These are phyloP conservation scores for Adelges cooleyi DNA, from an alignment of 1,140 invertebrate species.

Conservation along the genomic window DNA sequence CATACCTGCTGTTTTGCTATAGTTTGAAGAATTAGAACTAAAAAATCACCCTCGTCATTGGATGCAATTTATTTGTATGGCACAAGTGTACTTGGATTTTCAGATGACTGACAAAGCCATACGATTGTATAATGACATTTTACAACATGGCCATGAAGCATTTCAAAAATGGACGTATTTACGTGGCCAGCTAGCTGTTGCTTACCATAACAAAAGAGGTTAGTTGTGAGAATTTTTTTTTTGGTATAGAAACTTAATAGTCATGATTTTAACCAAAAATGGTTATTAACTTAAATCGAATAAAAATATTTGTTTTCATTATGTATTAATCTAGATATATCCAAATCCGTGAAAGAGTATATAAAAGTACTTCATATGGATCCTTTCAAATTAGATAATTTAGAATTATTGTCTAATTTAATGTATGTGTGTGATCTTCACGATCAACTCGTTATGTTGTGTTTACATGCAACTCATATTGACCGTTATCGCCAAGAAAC, in stretches of 20 bases:
- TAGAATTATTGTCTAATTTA: slow-evolving; percentile 92
- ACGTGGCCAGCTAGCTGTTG: slow-evolving; percentile 84
- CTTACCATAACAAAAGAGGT: slow-evolving; percentile 85
- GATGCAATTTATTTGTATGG: slow-evolving; percentile 88
- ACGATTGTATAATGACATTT: slow-evolving; percentile 62
- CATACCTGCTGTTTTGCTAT: background rate
- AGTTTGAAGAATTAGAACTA: slow-evolving; percentile 45
- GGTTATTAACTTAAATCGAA: too few relatives aligned
- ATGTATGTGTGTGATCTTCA: slow-evolving; percentile 88
- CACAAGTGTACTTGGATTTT: slow-evolving; percentile 79
- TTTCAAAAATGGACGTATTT: slow-evolving; percentile 81
- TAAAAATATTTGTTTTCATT: too few relatives aligned
- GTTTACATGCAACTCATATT: slow-evolving; percentile 82
- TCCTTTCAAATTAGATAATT: slow-evolving; percentile 85
- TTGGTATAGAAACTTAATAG: too few relatives aligned
- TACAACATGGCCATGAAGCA: slow-evolving; percentile 42
- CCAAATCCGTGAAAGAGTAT: slow-evolving; percentile 75
- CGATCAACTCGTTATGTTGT: slow-evolving; percentile 82
- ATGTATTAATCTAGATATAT: slow-evolving; percentile 57
- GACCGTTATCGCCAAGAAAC: slow-evolving; percentile 98
- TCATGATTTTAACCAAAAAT: too few relatives aligned
- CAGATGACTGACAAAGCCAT: slow-evolving; percentile 83
- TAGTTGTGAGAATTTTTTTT: slow-evolving; percentile 31
- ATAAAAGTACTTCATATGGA: slow-evolving; percentile 67
- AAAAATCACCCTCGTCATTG: slow-evolving; percentile 81